Percentiles rank a stretch among this genome's conserved stretches.
Conservation (phyloP, 1,140 invertebrate genomes). For the Popillia japonica region DNA sequence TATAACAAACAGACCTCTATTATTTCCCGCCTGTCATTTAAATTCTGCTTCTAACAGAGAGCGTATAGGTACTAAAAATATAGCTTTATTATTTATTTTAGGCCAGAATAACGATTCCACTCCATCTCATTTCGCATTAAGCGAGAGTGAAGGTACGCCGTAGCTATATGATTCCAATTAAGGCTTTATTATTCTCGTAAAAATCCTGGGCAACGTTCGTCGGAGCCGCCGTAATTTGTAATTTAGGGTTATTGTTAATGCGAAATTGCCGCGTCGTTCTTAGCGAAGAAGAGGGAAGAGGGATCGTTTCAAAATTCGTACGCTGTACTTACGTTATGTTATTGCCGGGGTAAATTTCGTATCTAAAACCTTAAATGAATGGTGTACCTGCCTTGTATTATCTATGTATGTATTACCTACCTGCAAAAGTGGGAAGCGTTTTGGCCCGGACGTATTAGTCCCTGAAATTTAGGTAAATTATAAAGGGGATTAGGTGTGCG, state of each 20-base stretch:
- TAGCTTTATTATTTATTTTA: no score
- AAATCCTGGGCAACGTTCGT: background rate
- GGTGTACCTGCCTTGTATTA: background rate
- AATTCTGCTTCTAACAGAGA: no score
- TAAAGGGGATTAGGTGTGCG: background rate
- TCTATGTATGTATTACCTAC: background rate
- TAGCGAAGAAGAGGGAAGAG: background rate
- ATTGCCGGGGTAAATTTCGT: background rate
- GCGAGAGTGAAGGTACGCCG: background rate
- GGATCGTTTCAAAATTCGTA: background rate
- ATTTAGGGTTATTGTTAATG: constrained; percentile 15
- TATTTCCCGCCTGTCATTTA: no score
- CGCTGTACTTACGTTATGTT: background rate
- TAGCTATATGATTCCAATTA: constrained; percentile 9
- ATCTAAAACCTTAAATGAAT: background rate
- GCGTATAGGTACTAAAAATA: no score
- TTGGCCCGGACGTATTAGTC: background rate
- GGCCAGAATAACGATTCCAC: no score
- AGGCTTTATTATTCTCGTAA: constrained; percentile 6
- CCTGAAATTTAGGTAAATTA: background rate
- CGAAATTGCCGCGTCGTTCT: background rate
- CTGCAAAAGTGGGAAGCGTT: background rate
- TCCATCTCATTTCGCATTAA: no score
- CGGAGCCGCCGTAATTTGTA: background rate
- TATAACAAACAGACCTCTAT: background rate